Conservation (phyloP, 2,888 invertebrate genomes). For the Polymixis lichenea region DNA sequence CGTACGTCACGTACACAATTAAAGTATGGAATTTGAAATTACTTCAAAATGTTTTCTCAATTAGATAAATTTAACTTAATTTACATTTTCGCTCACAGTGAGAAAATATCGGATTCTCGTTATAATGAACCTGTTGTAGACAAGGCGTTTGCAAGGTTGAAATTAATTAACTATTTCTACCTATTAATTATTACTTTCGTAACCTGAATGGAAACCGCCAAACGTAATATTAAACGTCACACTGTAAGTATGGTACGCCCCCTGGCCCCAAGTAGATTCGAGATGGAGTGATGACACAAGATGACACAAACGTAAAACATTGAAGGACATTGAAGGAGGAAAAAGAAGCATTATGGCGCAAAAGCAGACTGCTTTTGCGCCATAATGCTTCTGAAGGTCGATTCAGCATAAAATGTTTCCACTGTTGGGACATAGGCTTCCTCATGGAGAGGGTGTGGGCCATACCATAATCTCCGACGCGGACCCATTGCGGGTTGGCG, state of each 20-base stretch:
- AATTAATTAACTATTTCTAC: background rate
- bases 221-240: too few relatives aligned
- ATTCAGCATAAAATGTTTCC: too few relatives aligned
- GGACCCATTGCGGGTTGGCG: too few relatives aligned
- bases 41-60: constrained; percentile 15
- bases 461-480: too few relatives aligned
- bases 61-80: constrained; percentile 17
- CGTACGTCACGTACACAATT: background rate
- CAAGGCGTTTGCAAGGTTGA: background rate
- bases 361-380: background rate
- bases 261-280: background rate
- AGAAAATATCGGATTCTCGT: constrained; percentile 2
- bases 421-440: too few relatives aligned
- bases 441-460: too few relatives aligned
- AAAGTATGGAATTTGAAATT: background rate
- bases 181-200: background rate
- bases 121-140: constrained; percentile 4
- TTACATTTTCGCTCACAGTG: constrained; percentile 13
- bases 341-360: background rate
- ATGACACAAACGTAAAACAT: background rate
- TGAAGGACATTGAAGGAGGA: constrained; percentile 23
- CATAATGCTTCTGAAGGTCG: too few relatives aligned
- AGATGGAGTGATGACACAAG: background rate
- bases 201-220: too few relatives aligned
- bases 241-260: constrained; percentile 10